Evolutionary conservation across 2,797 vertebrate genomes (phyloP), one percentile per base, ranked within the genome.

Genomic region (Darevskia mixta): DNA sequence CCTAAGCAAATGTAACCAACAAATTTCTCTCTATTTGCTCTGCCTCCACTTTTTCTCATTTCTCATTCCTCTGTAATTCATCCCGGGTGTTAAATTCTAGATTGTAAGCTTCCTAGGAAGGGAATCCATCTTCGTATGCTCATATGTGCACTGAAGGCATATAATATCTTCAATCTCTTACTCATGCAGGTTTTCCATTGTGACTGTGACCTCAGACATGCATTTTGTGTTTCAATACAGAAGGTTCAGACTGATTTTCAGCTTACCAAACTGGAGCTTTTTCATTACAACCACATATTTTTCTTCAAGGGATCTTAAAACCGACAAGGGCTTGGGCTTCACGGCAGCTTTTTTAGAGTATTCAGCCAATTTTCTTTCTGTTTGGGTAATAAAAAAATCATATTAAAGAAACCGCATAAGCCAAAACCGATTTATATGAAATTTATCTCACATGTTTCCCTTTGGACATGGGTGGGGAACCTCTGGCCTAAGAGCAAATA

Each of bases 221-320:
- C 3, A 77, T 83, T 89, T 45, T 82, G n/a, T 15, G 20, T n/a
- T 25, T 82, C 18, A 79, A 71, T 71, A 83, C 3, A 38, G 17
- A 66, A 85, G 35, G 20, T 69, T 13, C 8, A 89, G 84, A 32
- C 85, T 87, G 88, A 73, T 88, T 88, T 69, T 93, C 76, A 91
- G 97, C 98, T 98, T 96, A 99, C 99, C 99, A 88, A 99, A 99
- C 91, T 99, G 99, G 61, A 99, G 97, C 92, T 99, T 99, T 96
- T 98, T 99, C 99, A 99, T 99, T 92, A 98, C 97, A 85, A 98
- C 98, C 27, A 98, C 98, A 66, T 98, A 99, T 94, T 99, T 99
- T 93, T 99, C 99, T 96, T 99, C 99, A 84, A 99, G 96, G 76
- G 99, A 99, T 72, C 98, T 98, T 77, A 99, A 97, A 89, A 99